Base-by-base conservation (phyloP, 1,140 invertebrate genomes). In the Cecropterus lyciades region DNA sequence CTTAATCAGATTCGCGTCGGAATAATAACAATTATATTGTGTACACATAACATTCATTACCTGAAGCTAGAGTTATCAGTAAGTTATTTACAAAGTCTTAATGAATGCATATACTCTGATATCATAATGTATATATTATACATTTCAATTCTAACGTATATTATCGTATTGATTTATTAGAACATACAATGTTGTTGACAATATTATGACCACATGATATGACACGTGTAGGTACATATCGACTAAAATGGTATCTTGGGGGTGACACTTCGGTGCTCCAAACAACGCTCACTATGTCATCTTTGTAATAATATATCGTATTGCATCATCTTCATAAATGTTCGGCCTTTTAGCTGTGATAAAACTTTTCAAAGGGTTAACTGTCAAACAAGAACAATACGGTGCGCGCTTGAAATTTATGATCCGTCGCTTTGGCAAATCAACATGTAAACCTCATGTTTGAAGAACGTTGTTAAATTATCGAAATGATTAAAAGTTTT, bases 191-290 rank as follows among this genome's bases (percentile, higher is more conserved):
- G 40, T 43, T 14, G 13, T 7, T 6, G 40, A 14, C 14, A 43
- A 43, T 43, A 43, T n/a, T n/a, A 40, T 43, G 40, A 14, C 40
- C 40, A 43, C 40, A 43, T 43, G 40, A 43, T 13, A 43, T 43
- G 40, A 43, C 40, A 43, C 3, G 13, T 43, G 40, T 14, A 14
- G 10, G 10, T 14, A 43, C 40, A 10, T 43, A 24, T 49, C 16
- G 4, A n/a, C 8, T 49, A 1, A 24, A 49, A 13, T 49, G 45
- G 9, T 48, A 17, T 17, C 15, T 11, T 48, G 46, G 10, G 17
- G 33, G 33, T 37, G 33, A 37, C 10, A 37, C 11, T 37, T 37
- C 33, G 9, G 33, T 37, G 10, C 33, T 37, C 11, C 2, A 1
- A 24, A 49, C 46, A 49, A 13, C 4, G 17, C 10, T 9, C 16